Evolutionary conservation across 1,140 invertebrate genomes (phyloP), one percentile per base, ranked within the genome.

Genomic region (Trachymyrmex septentrionalis): DNA sequence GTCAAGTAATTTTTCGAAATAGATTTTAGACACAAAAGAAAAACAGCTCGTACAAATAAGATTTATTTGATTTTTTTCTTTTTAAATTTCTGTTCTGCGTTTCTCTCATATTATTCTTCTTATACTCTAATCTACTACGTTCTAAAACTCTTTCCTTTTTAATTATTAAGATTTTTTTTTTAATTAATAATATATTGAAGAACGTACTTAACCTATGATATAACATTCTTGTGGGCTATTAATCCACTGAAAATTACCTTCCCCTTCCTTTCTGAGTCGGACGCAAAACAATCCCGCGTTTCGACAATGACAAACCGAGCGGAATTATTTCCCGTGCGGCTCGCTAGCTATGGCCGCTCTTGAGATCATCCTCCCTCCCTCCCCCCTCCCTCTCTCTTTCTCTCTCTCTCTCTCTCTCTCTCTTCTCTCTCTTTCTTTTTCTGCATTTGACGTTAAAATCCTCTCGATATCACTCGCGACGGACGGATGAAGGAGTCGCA

Each of bases 401-500:
- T 24, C 67, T 80, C 27, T 27, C 27, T 27, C 27, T 27, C 27
- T 27, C 27, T 27, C 27, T 27, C 27, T 27, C 27, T 27, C 27
- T 27, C 27, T 7, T 48, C 30, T 84, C 63, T 88, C 66, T 63
- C 63, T 77, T 24, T 84, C 66, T 24, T 61, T 80, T 27, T 55
- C 59, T 53, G 24, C 61, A 14, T 55, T 50, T 21, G 24, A 19
- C 53, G 10, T 63, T 24, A 24, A 85, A 78, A 85, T 78, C 67
- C 63, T 84, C 77, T 72, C 77, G 53, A 76, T 69, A 72, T 72
- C 55, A 66, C 77, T 86, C 64, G 53, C 38, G 63, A 69, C 53
- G 34, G 44, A 55, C 38, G 71, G 82, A 75, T 44, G 77, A 53
- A 86, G 75, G 80, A 72, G 89, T 87, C 82, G 82, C 66, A 72